Evolutionary conservation across 2,113 vertebrate species (phyloP).

Genomic region (Australoheros scitulus): DNA sequence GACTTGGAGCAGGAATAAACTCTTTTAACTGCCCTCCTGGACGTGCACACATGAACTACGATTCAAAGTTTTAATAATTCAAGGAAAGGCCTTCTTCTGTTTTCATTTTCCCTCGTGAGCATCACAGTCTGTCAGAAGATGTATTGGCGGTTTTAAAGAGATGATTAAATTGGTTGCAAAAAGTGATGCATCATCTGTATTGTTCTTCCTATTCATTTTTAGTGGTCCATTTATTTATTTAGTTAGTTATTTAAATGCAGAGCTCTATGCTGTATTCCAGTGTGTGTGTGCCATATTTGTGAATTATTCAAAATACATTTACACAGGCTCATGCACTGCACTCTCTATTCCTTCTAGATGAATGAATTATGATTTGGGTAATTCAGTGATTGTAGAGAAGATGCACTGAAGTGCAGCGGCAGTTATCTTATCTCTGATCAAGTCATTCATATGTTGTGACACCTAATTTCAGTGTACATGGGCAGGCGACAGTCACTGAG

Average conservation of each 20-base stretch:
- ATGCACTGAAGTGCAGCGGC: background rate
- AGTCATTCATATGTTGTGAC: background rate
- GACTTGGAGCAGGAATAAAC: background rate
- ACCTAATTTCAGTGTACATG: background rate
- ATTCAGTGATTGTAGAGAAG: background rate
- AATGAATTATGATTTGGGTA: background rate
- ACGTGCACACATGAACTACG: background rate
- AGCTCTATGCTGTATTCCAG: background rate
- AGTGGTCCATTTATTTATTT: background rate
- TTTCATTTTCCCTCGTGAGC: background rate
- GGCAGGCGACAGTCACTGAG: background rate
- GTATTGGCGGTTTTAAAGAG: background rate
- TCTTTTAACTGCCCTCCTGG: background rate
- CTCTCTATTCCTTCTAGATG: background rate
- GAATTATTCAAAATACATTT: background rate
- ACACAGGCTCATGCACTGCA: background rate
- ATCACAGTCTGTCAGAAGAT: background rate
- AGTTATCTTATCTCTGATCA: slow-evolving; percentile 8
- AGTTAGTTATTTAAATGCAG: too few relatives aligned
- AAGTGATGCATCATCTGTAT: background rate
- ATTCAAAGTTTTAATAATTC: background rate
- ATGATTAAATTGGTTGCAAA: background rate
- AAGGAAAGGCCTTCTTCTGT: background rate
- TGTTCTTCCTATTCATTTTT: background rate
- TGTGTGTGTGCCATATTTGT: background rate